Evolutionary conservation across 2,113 vertebrate genomes (phyloP).

Genomic region (Promerops cafer): DNA sequence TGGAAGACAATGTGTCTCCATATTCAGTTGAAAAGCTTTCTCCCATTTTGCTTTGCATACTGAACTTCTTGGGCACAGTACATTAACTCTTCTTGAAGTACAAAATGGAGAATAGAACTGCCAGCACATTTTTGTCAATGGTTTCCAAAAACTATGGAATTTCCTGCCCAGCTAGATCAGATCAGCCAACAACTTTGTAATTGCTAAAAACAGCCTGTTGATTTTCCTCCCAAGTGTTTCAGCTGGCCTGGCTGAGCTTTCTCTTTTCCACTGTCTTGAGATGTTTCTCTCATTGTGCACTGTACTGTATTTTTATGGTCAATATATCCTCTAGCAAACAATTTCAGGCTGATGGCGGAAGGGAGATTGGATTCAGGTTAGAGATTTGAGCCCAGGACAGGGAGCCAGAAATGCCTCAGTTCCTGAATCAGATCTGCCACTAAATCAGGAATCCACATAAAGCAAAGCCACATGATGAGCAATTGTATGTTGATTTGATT

Average conservation of each 20-base stretch:
- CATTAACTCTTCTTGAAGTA: constrained; percentile 56
- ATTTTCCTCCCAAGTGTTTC: constrained; percentile 54
- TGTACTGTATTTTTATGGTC: constrained; percentile 53
- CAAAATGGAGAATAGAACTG: constrained; percentile 9
- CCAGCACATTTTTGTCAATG: constrained; percentile 51
- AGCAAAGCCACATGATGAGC: constrained; percentile 70
- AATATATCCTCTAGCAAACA: constrained; percentile 41
- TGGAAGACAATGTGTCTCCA: neutral
- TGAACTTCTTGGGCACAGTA: constrained; percentile 18
- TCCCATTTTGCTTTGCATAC: constrained; percentile 10
- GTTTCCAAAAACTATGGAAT: constrained; percentile 53
- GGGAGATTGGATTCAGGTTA: constrained; percentile 45
- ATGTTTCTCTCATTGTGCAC: constrained; percentile 54
- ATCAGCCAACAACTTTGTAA: constrained; percentile 50
- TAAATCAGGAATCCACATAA: constrained; percentile 71
- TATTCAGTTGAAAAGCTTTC: neutral
- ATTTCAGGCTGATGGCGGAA: constrained; percentile 49
- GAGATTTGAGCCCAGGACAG: neutral
- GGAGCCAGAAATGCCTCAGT: constrained; percentile 44
- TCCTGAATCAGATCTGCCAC: constrained; percentile 37
- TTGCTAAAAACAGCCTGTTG: constrained; percentile 54
- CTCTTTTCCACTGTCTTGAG: constrained; percentile 51
- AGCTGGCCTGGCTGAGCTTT: constrained; percentile 51
- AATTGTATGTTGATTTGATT: constrained; percentile 53
- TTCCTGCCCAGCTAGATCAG: constrained; percentile 47